These are phyloP conservation scores for Reinhardtius hippoglossoides DNA, from an alignment of 2,113 vertebrate genomes.

Conservation along the genomic window DNA sequence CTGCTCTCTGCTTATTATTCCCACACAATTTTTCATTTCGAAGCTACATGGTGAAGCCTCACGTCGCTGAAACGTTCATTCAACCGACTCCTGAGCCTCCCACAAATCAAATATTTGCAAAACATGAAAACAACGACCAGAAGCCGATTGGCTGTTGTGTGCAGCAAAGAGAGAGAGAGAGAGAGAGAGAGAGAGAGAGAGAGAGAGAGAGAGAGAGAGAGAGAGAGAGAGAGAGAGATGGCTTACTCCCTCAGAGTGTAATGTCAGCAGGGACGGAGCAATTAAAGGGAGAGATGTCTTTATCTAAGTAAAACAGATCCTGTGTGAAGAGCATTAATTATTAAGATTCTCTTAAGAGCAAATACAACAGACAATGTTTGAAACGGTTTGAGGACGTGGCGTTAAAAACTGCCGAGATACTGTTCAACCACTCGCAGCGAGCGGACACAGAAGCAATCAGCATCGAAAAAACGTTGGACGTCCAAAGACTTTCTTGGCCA, in stretches of 20 bases:
- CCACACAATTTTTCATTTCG: conserved; percentile 2
- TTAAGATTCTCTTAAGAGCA: background rate
- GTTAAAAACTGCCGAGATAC: background rate
- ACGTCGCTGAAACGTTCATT: background rate
- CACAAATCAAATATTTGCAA: conserved; percentile 23
- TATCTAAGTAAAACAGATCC: conserved; percentile 43
- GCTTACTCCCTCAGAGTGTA: background rate
- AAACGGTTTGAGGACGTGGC: background rate
- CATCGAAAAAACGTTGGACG: too few relatives aligned
- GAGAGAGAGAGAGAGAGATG: too few relatives aligned
- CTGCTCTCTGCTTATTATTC: background rate
- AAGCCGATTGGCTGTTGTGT: background rate
- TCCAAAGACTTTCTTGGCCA: too few relatives aligned
- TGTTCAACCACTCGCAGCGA: background rate
- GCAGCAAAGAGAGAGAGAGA: background rate
- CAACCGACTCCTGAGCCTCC: background rate
- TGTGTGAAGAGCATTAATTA: background rate
- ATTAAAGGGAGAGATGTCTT: background rate
- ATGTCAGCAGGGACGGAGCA: conserved; percentile 26
- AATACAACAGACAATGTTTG: background rate
- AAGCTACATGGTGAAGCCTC: background rate
- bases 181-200: too few relatives aligned
- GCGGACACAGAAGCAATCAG: too few relatives aligned
- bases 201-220: too few relatives aligned
- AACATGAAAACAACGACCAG: background rate